phyloP scores from a whole-genome alignment of 1,140 invertebrate genomes.

The Anadara kagoshimensis region DNA sequence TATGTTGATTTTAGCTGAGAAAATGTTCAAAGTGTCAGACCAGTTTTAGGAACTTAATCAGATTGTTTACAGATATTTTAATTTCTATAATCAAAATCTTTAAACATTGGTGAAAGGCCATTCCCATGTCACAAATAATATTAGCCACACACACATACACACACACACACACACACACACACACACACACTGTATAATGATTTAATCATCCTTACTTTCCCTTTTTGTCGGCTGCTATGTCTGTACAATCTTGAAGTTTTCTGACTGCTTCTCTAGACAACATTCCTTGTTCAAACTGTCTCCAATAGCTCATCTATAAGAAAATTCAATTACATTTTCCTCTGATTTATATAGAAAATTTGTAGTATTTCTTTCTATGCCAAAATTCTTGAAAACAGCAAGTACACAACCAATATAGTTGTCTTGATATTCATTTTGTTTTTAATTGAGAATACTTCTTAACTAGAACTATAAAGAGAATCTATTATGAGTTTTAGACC shows the following conservation, averaged over 20 bases:
- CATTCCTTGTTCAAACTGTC: constrained; percentile 72
- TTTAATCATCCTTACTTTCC: constrained; percentile 52
- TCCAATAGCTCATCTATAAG: constrained; percentile 70
- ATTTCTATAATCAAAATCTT: background rate
- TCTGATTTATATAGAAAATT: background rate
- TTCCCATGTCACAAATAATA: background rate
- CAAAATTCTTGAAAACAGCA: background rate
- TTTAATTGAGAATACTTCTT: too few species aligned
- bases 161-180: background rate
- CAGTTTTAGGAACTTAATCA: background rate
- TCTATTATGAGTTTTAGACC: too few species aligned
- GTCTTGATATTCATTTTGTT: too few species aligned
- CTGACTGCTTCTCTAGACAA: constrained; percentile 65
- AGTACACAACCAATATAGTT: too few species aligned
- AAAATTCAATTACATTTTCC: background rate
- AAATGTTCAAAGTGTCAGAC: too few species aligned
- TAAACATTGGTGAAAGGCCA: background rate
- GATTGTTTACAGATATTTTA: background rate
- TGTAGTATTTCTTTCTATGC: too few species aligned
- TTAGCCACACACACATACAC: too few species aligned
- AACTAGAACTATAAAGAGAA: too few species aligned
- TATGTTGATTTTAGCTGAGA: too few species aligned
- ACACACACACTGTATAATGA: background rate
- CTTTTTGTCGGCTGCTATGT: constrained; percentile 63
- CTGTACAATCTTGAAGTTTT: constrained; percentile 63